Conservation (phyloP, 2,113 vertebrate genomes). For the Tricholaema leucomelas region DNA sequence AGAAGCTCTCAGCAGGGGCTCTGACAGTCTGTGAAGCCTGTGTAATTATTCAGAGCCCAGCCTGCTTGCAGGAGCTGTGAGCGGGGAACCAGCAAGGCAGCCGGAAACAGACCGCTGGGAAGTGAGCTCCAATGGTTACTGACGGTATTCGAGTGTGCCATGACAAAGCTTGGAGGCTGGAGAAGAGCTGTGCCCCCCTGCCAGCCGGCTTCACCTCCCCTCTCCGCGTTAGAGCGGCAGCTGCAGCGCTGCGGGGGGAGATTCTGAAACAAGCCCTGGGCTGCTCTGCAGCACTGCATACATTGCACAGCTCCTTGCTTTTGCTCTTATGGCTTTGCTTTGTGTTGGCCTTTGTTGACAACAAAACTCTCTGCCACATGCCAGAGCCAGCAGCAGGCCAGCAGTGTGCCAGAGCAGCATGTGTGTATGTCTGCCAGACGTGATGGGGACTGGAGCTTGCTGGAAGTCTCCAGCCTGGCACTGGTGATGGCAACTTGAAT, state of each 20-base stretch:
- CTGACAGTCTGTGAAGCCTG: background rate
- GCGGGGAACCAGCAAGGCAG: background rate
- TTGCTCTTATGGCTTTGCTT: background rate
- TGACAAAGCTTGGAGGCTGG: background rate
- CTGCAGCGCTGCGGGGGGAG: background rate
- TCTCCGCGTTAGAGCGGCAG: background rate
- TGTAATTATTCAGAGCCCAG: background rate
- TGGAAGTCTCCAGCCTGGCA: background rate
- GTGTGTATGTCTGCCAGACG: rapidly evolving
- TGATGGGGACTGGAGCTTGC: background rate
- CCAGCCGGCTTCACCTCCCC: background rate
- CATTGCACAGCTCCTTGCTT: background rate
- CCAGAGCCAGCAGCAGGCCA: background rate
- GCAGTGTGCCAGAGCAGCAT: rapidly evolving
- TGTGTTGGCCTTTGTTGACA: background rate
- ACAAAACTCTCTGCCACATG: rapidly evolving
- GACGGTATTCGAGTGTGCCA: background rate
- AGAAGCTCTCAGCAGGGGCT: background rate
- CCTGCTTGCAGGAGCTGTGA: background rate
- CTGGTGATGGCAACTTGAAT: background rate
- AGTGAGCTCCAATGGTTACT: background rate
- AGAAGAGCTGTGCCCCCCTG: background rate
- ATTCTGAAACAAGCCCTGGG: background rate
- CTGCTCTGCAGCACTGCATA: background rate
- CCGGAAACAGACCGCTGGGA: background rate